A percentile compares a stretch with the other conserved stretches of the same genome.
Evolutionary conservation across 1,140 invertebrate species (phyloP).

Genomic region (Aphaenogaster floridana): DNA sequence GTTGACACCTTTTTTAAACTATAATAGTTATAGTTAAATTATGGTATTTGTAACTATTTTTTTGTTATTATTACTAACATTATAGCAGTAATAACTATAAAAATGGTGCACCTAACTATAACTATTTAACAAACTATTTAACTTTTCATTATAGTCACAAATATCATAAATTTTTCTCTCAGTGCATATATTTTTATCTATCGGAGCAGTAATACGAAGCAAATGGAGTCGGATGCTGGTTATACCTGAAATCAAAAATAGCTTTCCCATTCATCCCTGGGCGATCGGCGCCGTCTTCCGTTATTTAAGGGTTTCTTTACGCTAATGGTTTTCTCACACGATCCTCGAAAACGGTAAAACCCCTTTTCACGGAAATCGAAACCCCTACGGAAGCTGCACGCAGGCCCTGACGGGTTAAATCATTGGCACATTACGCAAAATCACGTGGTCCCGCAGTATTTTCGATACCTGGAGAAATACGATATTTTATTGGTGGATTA

Average conservation of each 20-base stretch:
- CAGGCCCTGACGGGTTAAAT: conserved; percentile 45
- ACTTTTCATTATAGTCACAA: no score
- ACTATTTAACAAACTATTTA: no score
- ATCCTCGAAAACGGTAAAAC: conserved; percentile 76
- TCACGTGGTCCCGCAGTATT: conserved; percentile 43
- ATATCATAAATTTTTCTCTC: no score
- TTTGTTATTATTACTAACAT: no score
- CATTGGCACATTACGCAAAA: conserved; percentile 59
- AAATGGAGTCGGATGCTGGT: background rate
- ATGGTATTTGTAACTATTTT: no score
- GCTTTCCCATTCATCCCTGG: conserved; percentile 34
- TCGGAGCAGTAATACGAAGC: conserved; percentile 1
- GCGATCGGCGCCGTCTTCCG: conserved; percentile 69
- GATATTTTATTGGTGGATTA: conserved; percentile 81
- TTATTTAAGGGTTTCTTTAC: conserved; percentile 80
- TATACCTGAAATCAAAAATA: conserved; percentile 39
- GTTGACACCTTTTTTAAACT: no score
- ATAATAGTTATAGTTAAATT: no score
- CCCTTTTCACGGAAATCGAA: conserved; percentile 77
- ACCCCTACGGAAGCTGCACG: conserved; percentile 63
- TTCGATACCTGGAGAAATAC: conserved; percentile 73
- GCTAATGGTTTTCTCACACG: conserved; percentile 85
- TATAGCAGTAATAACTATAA: no score
- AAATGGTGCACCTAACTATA: no score
- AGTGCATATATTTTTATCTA: conserved; percentile 22